Conservation (phyloP, 2,797 vertebrate species). For the Typhlichthys eigenmanni region DNA sequence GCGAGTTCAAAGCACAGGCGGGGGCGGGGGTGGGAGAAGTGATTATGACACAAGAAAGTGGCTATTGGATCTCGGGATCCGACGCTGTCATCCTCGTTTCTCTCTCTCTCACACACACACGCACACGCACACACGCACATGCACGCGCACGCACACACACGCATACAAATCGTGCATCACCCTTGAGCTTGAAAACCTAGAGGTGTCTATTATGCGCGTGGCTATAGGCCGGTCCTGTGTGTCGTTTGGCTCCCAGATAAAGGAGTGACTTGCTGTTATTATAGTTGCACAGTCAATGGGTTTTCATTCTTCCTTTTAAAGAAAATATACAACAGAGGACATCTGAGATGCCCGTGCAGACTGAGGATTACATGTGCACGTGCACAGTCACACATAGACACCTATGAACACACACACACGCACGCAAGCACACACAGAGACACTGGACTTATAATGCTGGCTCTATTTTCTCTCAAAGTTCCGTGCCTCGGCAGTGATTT, state of each 20-base stretch:
- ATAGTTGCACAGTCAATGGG: slow-evolving; percentile 41
- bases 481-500: slow-evolving; percentile 16
- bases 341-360: slow-evolving; percentile 38
- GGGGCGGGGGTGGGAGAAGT: slow-evolving; percentile 1
- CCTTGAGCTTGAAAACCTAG: slow-evolving; percentile 66
- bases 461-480: not conserved
- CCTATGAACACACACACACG: not conserved
- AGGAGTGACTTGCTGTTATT: slow-evolving; percentile 53
- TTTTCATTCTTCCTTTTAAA: slow-evolving; percentile 9
- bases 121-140: slow-evolving; percentile 7
- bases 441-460: not conserved
- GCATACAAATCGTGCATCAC: slow-evolving; percentile 27
- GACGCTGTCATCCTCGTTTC: slow-evolving; percentile 31
- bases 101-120: slow-evolving; percentile 26
- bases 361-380: slow-evolving; percentile 13
- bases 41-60: slow-evolving; percentile 56
- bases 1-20: slow-evolving; percentile 53
- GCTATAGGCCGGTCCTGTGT: slow-evolving; percentile 6
- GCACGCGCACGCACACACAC: not conserved
- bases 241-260: slow-evolving; percentile 52
- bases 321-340: slow-evolving; percentile 34
- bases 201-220: slow-evolving; percentile 56
- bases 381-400: not conserved
- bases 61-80: slow-evolving; percentile 30
- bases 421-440: not conserved